Base-by-base conservation (phyloP, 2,888 invertebrate genomes). In the Andricus quercusramuli region DNA sequence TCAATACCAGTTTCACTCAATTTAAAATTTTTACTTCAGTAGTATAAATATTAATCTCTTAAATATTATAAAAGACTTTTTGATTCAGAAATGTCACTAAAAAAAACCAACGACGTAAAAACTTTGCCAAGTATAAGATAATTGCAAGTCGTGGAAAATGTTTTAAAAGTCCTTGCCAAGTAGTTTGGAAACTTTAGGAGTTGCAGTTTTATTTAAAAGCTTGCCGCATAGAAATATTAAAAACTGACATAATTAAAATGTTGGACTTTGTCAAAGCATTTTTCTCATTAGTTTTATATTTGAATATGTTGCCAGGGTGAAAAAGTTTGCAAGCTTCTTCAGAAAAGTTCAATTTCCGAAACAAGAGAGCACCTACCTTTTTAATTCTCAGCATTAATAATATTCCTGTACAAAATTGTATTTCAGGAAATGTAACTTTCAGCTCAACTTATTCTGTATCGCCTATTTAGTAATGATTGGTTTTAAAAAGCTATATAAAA, bases 1-100 rank as follows among this genome's bases (percentile, higher is more conserved):
- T 56, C 37, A 32, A 32, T 74, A 74, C 74, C 56, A 74, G 37
- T 56, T 74, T 74, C n/a, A n/a, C 32, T 32, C n/a, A 29, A 22
- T 74, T 32, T 32, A 59, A 44, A 74, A 56, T 47, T 47, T 44
- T 17, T 17, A 47, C 17, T 47, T 62, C 15, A 25, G 3, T 15
- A 25, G 1, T 47, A 47, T 4, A 47, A 17, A 47, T 17, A 47
- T 47, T 1, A 47, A 17, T 47, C 17, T 17, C 11, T n/a, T 3
- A 11, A 3, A 56, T 56, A 56, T 56, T 56, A 56, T n/a, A 3
- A 2, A n/a, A n/a, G n/a, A n/a, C 3, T 9, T n/a, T n/a, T 56
- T n/a, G 56, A n/a, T 56, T n/a, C 11, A 5, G 56, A 56, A n/a
- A n/a, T n/a, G n/a, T n/a, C 56, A 56, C 3, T 22, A 17, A 47